Conservation (phyloP, 2,888 invertebrate species). For the Eristalis pertinax region DNA sequence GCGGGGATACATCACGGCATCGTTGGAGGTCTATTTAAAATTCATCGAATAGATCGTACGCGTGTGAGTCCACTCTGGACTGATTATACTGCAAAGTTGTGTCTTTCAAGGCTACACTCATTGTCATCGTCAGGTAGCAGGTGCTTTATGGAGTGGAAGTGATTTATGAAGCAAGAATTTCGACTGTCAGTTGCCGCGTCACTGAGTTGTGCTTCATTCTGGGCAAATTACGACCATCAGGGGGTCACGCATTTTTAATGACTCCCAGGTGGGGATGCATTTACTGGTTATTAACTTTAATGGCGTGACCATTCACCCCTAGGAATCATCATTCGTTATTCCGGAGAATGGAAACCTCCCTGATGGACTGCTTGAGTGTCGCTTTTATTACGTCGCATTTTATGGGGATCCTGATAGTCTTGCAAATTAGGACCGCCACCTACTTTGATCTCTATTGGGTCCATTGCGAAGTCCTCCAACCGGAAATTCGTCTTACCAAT, state of each 20-base stretch:
- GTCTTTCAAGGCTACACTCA: not conserved
- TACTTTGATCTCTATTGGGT: too few species aligned
- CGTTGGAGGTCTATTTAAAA: not conserved
- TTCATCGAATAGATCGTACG: not conserved
- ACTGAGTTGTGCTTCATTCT: not conserved
- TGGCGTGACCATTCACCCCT: not conserved
- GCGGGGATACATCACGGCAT: not conserved
- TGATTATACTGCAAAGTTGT: not conserved
- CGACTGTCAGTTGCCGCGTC: not conserved
- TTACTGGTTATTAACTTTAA: not conserved
- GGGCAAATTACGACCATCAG: not conserved
- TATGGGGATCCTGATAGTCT: too few species aligned
- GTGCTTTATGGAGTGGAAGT: conserved; percentile 12
- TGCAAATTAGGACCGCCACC: too few species aligned
- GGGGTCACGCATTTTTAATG: not conserved
- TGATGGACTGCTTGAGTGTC: too few species aligned
- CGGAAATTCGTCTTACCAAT: too few species aligned
- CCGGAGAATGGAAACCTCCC: not conserved
- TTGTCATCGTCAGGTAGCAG: not conserved
- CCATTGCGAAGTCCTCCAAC: too few species aligned
- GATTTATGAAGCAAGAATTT: conserved; percentile 3
- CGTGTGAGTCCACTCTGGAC: not conserved
- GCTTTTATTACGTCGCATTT: too few species aligned
- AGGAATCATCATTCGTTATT: not conserved
- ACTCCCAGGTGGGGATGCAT: not conserved